phyloP scores from a whole-genome alignment of 2,888 invertebrate species.

The Hypsopygia costalis region DNA sequence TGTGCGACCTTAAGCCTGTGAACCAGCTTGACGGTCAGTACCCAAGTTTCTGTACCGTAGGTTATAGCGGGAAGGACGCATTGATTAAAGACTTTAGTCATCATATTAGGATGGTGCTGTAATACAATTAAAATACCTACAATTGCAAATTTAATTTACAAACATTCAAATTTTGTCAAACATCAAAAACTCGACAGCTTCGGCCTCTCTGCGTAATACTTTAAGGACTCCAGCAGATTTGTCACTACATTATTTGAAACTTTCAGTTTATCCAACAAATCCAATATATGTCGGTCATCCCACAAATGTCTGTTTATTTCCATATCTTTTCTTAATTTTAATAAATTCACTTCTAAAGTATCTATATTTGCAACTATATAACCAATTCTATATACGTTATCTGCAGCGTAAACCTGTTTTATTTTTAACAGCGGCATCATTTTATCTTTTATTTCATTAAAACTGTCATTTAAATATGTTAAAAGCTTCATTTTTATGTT shows the following conservation, averaged over 20 bases:
- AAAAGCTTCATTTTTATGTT: constrained; percentile 34
- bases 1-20: too few relatives aligned
- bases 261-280: constrained; percentile 39
- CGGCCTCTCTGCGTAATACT: constrained; percentile 1
- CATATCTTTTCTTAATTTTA: constrained; percentile 29
- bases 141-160: too few relatives aligned
- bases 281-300: constrained; percentile 31
- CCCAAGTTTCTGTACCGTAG: too few relatives aligned
- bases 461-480: constrained; percentile 30
- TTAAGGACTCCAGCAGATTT: constrained; percentile 28
- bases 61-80: too few relatives aligned
- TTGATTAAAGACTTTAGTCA: too few relatives aligned
- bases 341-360: constrained; percentile 34
- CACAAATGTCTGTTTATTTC: constrained; percentile 23
- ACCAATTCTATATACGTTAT: constrained; percentile 36
- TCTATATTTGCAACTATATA: constrained; percentile 46
- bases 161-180: too few relatives aligned
- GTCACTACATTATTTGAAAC: constrained; percentile 24
- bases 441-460: constrained; percentile 32
- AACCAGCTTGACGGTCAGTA: too few relatives aligned
- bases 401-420: constrained; percentile 24
- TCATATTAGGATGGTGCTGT: too few relatives aligned
- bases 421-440: constrained; percentile 24
- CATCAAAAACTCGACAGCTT: too few relatives aligned
- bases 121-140: too few relatives aligned